Evolutionary conservation across 1,140 invertebrate genomes (phyloP).

Genomic region (Drosophila busckii): DNA sequence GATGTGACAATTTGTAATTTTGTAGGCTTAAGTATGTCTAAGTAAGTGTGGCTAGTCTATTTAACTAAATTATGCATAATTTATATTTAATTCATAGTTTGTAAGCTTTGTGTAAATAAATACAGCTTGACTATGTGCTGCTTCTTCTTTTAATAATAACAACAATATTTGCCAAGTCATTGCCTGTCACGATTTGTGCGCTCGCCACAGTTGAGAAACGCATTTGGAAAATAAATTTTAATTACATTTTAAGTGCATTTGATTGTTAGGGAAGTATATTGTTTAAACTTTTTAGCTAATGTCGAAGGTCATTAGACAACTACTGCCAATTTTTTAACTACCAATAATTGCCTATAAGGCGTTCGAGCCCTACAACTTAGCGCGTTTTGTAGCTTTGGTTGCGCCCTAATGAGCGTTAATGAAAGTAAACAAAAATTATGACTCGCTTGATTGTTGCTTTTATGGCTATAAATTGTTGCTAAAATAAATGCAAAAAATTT

Average conservation of each 20-base stretch:
- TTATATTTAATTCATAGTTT: constrained; percentile 16
- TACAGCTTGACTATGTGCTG: neutral
- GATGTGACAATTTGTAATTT: constrained; percentile 40
- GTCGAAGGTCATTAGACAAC: constrained; percentile 2
- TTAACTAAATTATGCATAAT: constrained; percentile 27
- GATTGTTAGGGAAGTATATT: constrained; percentile 2
- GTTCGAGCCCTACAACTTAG: no score
- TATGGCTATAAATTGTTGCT: no score
- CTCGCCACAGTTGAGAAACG: neutral
- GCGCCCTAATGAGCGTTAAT: no score
- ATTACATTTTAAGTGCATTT: constrained; percentile 5
- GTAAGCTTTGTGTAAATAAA: neutral
- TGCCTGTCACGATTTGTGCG: neutral
- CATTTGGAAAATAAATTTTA: constrained; percentile 7
- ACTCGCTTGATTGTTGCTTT: no score
- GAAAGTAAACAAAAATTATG: no score
- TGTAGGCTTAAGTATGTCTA: constrained; percentile 41
- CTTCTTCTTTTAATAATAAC: constrained; percentile 3
- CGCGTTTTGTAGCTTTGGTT: no score
- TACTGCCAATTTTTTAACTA: no score
- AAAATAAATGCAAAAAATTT: no score
- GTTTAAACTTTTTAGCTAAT: neutral
- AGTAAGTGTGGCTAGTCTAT: constrained; percentile 49
- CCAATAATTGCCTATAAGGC: no score
- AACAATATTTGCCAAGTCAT: no score